phyloP scores from a whole-genome alignment of 2,113 vertebrate genomes.

The Ailuropoda melanoleuca region DNA sequence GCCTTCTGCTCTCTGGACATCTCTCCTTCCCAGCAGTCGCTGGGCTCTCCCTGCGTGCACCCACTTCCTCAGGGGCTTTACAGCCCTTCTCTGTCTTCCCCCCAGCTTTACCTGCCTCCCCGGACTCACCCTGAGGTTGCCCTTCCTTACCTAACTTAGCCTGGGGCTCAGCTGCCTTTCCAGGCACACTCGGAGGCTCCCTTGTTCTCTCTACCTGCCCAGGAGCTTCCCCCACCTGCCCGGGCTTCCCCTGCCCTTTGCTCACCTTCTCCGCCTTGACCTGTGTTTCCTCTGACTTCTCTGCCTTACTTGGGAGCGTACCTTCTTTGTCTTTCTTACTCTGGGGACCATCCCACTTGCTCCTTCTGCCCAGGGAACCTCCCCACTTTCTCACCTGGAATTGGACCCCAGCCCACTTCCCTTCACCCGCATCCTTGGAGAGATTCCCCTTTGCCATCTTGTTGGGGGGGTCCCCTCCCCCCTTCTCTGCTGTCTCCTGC shows the following conservation, averaged over 20 bases:
- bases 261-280: not conserved
- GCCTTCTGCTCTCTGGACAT: not conserved
- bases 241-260: not conserved
- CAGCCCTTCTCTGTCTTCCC: not conserved
- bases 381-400: conserved; percentile 48
- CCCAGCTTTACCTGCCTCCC: accelerated
- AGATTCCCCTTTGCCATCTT: not conserved
- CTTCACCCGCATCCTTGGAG: not conserved
- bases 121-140: not conserved
- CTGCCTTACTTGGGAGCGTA: accelerated
- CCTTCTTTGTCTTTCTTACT: conserved; percentile 13
- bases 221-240: accelerated
- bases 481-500: not conserved
- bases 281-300: not conserved
- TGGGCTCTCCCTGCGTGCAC: accelerated
- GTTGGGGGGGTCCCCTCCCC: not conserved
- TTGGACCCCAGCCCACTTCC: not conserved
- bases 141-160: not conserved
- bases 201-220: not conserved
- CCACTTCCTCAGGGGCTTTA: not conserved
- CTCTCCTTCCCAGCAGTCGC: not conserved
- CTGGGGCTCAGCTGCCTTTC: not conserved
- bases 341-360: not conserved
- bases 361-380: not conserved
- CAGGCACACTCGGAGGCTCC: not conserved